phyloP scores from a whole-genome alignment of 2,888 invertebrate genomes.

The Callinectes sapidus region DNA sequence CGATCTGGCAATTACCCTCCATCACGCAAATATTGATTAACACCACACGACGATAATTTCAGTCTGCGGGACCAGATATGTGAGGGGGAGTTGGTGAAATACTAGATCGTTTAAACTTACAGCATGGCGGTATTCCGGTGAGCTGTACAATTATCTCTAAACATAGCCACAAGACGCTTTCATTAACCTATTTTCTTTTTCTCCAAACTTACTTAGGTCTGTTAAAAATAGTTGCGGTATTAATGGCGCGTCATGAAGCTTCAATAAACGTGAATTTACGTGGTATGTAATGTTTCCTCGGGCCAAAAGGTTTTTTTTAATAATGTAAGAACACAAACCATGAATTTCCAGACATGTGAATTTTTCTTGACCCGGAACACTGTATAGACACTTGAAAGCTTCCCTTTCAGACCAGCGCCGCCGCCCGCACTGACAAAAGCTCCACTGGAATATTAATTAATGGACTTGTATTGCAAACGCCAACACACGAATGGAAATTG shows the following conservation, averaged over 20 bases:
- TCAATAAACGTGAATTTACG: neutral
- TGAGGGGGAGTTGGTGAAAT: slow-evolving; percentile 26
- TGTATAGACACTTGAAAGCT: neutral
- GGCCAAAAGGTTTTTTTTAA: neutral
- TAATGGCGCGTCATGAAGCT: neutral
- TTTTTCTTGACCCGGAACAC: neutral
- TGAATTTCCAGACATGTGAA: neutral
- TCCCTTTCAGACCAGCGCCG: neutral
- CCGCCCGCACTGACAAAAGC: neutral
- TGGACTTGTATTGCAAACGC: slow-evolving; percentile 22
- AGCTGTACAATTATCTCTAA: slow-evolving; percentile 20
- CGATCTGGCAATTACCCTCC: slow-evolving; percentile 26
- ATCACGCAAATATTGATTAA: slow-evolving; percentile 31
- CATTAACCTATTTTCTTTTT: neutral
- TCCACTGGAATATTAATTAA: neutral
- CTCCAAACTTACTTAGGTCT: neutral
- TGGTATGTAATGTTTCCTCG: neutral
- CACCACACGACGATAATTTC: slow-evolving; percentile 28
- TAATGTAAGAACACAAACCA: neutral
- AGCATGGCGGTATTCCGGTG: slow-evolving; percentile 16
- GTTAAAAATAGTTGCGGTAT: neutral
- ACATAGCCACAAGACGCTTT: slow-evolving; percentile 3
- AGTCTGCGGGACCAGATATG: slow-evolving; percentile 11
- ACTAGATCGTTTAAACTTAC: slow-evolving; percentile 27
- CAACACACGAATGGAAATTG: neutral